These are phyloP conservation scores for Halocynthia roretzi DNA, from an alignment of 23 tunicate genomes.

Conservation along the genomic window DNA sequence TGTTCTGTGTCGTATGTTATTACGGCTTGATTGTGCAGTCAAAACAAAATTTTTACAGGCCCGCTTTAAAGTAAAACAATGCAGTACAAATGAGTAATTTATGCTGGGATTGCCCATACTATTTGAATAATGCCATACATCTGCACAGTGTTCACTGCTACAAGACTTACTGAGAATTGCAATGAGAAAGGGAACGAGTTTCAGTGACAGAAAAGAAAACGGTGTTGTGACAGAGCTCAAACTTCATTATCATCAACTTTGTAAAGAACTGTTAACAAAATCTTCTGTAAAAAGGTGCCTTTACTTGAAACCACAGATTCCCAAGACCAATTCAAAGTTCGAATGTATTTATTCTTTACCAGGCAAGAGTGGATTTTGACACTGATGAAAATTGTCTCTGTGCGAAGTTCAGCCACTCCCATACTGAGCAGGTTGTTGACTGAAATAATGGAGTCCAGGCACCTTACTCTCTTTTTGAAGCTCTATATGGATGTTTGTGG, in stretches of 20 bases:
- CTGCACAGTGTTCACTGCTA: not conserved
- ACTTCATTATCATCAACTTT: constrained; percentile 1
- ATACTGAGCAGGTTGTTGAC: constrained; percentile 7
- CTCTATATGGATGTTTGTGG: constrained; percentile 35
- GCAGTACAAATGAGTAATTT: too few species aligned
- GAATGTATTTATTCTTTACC: not conserved
- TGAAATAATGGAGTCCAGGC: not conserved
- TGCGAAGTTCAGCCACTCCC: not conserved
- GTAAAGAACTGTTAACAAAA: constrained; percentile 6
- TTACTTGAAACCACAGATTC: not conserved
- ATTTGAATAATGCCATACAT: too few species aligned
- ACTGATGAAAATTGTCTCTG: constrained; percentile 9
- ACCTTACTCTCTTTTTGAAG: constrained; percentile 37
- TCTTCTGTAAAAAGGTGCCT: constrained; percentile 1
- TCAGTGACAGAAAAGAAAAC: not conserved
- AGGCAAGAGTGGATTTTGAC: constrained; percentile 26
- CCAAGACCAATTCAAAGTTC: not conserved
- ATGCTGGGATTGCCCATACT: too few species aligned
- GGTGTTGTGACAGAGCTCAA: constrained; percentile 8
- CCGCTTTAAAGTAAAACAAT: too few species aligned
- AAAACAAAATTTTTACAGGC: too few species aligned
- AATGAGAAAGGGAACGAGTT: constrained; percentile 10
- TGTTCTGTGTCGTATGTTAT: too few species aligned
- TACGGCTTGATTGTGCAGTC: too few species aligned
- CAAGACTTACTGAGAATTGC: constrained; percentile 16